A percentile compares a stretch with the other conserved stretches of the same genome.
These are phyloP conservation scores for Slavum lentiscoides DNA, from an alignment of 2,888 invertebrate genomes.

Conservation along the genomic window DNA sequence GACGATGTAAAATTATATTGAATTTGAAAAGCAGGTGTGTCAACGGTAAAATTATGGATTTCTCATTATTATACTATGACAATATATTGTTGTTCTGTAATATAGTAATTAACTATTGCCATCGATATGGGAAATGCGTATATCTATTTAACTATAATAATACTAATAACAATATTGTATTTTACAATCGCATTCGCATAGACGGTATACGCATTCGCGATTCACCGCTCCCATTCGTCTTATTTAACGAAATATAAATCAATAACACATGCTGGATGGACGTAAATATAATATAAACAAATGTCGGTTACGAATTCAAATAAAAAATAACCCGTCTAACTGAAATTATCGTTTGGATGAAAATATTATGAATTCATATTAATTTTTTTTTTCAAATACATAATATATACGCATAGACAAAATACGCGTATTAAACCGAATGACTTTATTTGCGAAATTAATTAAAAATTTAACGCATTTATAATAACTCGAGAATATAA, in stretches of 20 bases:
- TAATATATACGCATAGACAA: too few species aligned
- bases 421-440: too few species aligned
- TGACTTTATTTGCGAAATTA: too few species aligned
- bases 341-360: background rate
- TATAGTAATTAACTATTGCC: background rate
- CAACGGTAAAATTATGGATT: background rate
- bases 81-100: background rate
- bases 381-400: too few species aligned
- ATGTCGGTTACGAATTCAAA: background rate
- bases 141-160: background rate
- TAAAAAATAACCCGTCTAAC: background rate
- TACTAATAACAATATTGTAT: background rate
- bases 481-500: too few species aligned
- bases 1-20: constrained; percentile 3
- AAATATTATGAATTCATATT: too few species aligned
- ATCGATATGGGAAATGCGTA: background rate
- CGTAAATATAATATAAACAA: background rate
- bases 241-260: background rate
- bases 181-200: background rate
- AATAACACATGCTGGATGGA: background rate
- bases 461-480: too few species aligned
- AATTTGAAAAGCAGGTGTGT: background rate
- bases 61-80: background rate
- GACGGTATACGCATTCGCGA: background rate
- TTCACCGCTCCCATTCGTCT: background rate